Conservation (phyloP, 2,888 invertebrate genomes). For the Andrena chrysosceles region DNA sequence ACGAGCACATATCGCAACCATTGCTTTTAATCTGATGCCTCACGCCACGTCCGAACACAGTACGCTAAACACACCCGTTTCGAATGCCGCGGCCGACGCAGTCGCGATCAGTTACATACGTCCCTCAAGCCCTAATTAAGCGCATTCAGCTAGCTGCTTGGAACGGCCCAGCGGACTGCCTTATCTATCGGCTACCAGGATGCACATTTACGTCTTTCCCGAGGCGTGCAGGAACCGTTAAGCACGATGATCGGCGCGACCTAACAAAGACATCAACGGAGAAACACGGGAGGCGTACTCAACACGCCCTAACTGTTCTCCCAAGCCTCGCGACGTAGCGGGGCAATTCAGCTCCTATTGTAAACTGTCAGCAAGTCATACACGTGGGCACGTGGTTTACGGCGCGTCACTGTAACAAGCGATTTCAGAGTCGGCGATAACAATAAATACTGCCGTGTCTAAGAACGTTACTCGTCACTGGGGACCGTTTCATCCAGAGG, state of each 20-base stretch:
- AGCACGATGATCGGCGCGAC: slow-evolving; percentile 29
- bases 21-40: too few relatives aligned
- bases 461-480: neutral
- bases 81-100: neutral
- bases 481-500: neutral
- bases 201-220: slow-evolving; percentile 37
- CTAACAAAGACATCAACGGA: slow-evolving; percentile 63
- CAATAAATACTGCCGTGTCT: slow-evolving; percentile 56
- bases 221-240: slow-evolving; percentile 58
- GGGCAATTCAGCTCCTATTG: slow-evolving; percentile 60
- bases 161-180: slow-evolving; percentile 1
- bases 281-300: slow-evolving; percentile 55
- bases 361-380: slow-evolving; percentile 62
- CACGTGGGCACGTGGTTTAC: slow-evolving; percentile 62
- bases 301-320: slow-evolving; percentile 63
- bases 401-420: slow-evolving; percentile 59
- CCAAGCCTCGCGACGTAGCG: slow-evolving; percentile 34
- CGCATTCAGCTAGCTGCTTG: slow-evolving; percentile 35
- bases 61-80: neutral
- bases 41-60: too few relatives aligned
- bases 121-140: slow-evolving; percentile 46
- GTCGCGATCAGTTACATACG: slow-evolving; percentile 41
- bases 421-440: slow-evolving; percentile 44
- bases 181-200: slow-evolving; percentile 48
- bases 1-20: too few relatives aligned